phyloP scores from a whole-genome alignment of 1,140 invertebrate genomes.

The Idris sp. region DNA sequence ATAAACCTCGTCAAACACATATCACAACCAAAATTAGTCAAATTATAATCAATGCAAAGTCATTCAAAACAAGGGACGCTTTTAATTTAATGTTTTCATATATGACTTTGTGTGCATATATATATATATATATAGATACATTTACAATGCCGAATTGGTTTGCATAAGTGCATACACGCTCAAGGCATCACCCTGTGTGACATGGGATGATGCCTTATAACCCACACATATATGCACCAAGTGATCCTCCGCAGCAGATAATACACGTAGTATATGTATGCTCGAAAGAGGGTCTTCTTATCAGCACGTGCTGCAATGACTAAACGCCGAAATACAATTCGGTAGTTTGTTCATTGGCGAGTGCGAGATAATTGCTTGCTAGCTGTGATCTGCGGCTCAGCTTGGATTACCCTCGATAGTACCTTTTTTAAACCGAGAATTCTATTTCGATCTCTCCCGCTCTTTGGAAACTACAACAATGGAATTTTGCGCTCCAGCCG shows the following conservation, averaged over 20 bases:
- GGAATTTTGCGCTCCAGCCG: constrained; percentile 29
- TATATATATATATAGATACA: constrained; percentile 30
- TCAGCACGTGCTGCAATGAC: constrained; percentile 70
- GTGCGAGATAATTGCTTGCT: constrained; percentile 68
- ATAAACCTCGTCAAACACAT: too few relatives aligned
- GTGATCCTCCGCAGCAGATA: constrained; percentile 41
- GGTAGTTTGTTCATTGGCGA: constrained; percentile 69
- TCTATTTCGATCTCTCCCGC: constrained; percentile 30
- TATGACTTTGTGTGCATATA: too few relatives aligned
- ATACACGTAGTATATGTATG: constrained; percentile 30
- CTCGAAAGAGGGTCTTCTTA: constrained; percentile 64
- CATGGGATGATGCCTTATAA: constrained; percentile 34
- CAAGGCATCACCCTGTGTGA: constrained; percentile 31
- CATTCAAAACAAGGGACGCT: constrained; percentile 6
- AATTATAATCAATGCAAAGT: constrained; percentile 21
- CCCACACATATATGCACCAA: constrained; percentile 44
- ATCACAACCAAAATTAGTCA: too few relatives aligned
- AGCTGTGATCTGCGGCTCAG: constrained; percentile 60
- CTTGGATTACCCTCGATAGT: constrained; percentile 66
- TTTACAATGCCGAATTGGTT: constrained; percentile 33
- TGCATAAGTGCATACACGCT: constrained; percentile 43
- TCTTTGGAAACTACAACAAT: constrained; percentile 28
- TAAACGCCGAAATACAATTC: constrained; percentile 74
- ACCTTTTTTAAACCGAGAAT: constrained; percentile 37
- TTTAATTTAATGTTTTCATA: constrained; percentile 32